phyloP scores from a whole-genome alignment of 2,113 vertebrate genomes.

The Epinephelus lanceolatus region DNA sequence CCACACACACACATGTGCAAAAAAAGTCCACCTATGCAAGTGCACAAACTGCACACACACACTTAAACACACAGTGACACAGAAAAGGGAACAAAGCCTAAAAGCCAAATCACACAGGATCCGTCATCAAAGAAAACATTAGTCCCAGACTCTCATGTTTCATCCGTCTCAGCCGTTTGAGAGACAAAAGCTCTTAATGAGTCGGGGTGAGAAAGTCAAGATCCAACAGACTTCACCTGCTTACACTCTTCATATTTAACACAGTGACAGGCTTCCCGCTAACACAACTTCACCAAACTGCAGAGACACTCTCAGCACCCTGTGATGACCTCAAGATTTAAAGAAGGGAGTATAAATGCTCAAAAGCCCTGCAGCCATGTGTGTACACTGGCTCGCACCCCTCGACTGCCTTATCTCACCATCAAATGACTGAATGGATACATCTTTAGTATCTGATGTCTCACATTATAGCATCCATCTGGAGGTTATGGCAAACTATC shows the following conservation, averaged over 20 bases:
- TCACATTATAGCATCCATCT: conserved; percentile 46
- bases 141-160: conserved; percentile 70
- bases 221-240: conserved; percentile 48
- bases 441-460: conserved; percentile 27
- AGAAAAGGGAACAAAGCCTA: conserved; percentile 42
- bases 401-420: conserved; percentile 25
- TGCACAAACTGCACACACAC: neutral
- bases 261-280: conserved; percentile 26
- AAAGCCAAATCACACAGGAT: conserved; percentile 67
- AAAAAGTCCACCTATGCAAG: neutral
- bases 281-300: conserved; percentile 22
- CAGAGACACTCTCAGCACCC: conserved; percentile 24
- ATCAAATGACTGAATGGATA: conserved; percentile 50
- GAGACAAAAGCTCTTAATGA: conserved; percentile 68
- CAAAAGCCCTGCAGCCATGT: conserved; percentile 22
- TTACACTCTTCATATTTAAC: conserved; percentile 52
- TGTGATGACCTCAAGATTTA: conserved; percentile 31
- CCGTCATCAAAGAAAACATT: conserved; percentile 69
- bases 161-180: conserved; percentile 46
- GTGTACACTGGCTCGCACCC: conserved; percentile 41
- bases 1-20: neutral
- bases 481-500: conserved; percentile 40
- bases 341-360: conserved; percentile 45
- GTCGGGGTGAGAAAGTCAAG: conserved; percentile 52
- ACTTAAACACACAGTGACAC: conserved; percentile 10